These are phyloP conservation scores for Austrolebias charrua DNA, from an alignment of 2,797 vertebrate genomes.

Conservation along the genomic window DNA sequence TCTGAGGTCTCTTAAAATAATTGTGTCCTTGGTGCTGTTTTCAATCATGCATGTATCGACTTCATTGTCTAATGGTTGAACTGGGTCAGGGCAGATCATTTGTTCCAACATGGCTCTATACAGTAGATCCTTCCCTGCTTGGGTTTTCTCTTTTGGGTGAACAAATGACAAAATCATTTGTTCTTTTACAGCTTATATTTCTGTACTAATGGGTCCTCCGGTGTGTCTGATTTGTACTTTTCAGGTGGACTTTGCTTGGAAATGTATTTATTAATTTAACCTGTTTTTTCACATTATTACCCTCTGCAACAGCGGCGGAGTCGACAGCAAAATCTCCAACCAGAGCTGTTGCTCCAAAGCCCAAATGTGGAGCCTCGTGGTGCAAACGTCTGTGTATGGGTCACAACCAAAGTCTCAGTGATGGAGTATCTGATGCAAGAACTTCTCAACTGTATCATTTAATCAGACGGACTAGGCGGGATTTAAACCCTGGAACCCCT, in stretches of 20 bases:
- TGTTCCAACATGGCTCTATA: background rate
- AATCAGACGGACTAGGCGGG: constrained; percentile 1
- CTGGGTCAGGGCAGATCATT: too few species aligned
- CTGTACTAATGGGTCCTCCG: background rate
- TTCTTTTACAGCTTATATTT: too few species aligned
- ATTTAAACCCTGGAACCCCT: background rate
- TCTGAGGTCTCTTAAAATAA: background rate
- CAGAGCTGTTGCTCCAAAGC: background rate
- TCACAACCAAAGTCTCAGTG: background rate
- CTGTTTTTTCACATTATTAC: constrained; percentile 42
- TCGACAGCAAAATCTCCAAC: constrained; percentile 9
- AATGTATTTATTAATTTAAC: constrained; percentile 24
- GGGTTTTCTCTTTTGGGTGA: too few species aligned
- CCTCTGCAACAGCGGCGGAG: constrained; percentile 41
- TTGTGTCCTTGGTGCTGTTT: background rate
- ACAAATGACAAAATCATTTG: too few species aligned
- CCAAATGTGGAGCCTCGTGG: background rate
- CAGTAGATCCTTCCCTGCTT: too few species aligned
- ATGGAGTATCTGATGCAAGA: constrained; percentile 8
- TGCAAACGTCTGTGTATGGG: constrained; percentile 6
- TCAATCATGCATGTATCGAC: background rate
- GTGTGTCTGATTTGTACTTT: background rate
- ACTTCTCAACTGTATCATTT: background rate
- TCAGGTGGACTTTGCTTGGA: background rate
- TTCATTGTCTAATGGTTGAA: background rate